A percentile compares a stretch with the other conserved stretches of the same genome.
Evolutionary conservation across 2,113 vertebrate genomes (phyloP).

Genomic region (Varanus komodoensis): DNA sequence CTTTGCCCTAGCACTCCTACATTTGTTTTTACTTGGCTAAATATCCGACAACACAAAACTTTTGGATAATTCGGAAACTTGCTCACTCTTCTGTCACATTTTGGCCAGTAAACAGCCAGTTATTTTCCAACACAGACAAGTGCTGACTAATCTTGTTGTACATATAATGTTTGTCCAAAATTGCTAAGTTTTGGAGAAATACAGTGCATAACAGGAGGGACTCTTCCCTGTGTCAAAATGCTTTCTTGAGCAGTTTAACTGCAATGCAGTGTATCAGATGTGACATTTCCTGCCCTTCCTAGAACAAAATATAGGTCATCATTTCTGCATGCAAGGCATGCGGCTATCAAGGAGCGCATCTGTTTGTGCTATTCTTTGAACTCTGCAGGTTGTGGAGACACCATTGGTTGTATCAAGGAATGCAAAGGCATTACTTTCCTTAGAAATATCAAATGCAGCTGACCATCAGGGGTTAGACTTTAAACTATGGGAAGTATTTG

Average conservation of each 20-base stretch:
- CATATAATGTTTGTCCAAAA: neutral
- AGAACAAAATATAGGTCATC: slow-evolving; percentile 10
- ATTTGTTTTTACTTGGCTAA: neutral
- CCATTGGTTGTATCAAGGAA: neutral
- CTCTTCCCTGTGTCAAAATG: neutral
- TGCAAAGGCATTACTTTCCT: slow-evolving; percentile 1
- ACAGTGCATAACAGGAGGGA: neutral
- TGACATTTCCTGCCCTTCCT: slow-evolving; percentile 9
- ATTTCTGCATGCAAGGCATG: slow-evolving; percentile 28
- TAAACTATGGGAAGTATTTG: slow-evolving; percentile 20
- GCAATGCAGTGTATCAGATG: neutral
- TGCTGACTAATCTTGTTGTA: neutral
- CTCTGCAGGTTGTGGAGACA: slow-evolving; percentile 6
- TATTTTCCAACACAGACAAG: neutral
- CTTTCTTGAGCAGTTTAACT: neutral
- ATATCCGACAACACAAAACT: neutral
- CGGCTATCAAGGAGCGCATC: slow-evolving; percentile 27
- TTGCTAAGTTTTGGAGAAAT: neutral
- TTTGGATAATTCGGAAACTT: neutral
- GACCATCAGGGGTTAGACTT: neutral
- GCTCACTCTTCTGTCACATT: neutral
- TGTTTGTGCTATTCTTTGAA: slow-evolving; percentile 28
- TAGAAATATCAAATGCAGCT: slow-evolving; percentile 12
- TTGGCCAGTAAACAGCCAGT: neutral
- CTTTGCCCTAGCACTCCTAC: neutral